phyloP scores from a whole-genome alignment of 2,113 vertebrate species.

The Apaloderma vittatum region DNA sequence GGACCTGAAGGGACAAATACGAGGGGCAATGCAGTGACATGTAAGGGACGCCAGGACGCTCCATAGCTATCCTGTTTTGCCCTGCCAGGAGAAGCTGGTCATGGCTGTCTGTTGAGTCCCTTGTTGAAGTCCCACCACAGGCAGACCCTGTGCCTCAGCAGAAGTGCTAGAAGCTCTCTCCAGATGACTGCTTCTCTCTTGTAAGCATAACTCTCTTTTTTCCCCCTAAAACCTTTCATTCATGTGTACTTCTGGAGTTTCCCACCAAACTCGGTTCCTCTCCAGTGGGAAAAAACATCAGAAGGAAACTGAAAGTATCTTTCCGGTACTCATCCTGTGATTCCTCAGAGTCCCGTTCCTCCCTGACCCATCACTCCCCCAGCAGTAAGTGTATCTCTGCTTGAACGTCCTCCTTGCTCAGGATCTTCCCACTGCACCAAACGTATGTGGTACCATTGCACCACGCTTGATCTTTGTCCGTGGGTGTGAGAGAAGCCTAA shows the following conservation, averaged over 20 bases:
- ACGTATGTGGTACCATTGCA: background rate
- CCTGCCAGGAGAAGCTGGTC: background rate
- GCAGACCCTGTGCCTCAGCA: rapidly evolving
- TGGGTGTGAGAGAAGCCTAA: background rate
- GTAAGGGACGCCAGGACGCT: background rate
- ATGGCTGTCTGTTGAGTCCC: background rate
- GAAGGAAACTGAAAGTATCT: background rate
- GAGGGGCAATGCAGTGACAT: background rate
- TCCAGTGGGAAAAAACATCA: background rate
- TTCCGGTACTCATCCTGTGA: background rate
- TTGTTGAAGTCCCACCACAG: background rate
- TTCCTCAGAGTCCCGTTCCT: background rate
- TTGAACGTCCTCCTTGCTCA: background rate
- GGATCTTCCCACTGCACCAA: background rate
- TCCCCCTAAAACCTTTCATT: background rate
- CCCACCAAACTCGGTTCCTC: background rate
- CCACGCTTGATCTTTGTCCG: background rate
- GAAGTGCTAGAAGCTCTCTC: background rate
- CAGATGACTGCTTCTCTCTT: background rate
- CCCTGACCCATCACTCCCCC: background rate
- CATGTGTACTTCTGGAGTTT: background rate
- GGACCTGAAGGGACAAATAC: background rate
- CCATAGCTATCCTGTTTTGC: background rate
- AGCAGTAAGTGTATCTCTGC: background rate
- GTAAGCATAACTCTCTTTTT: background rate